Conservation (phyloP, 2,113 vertebrate species). For the Corynorhinus townsendii region DNA sequence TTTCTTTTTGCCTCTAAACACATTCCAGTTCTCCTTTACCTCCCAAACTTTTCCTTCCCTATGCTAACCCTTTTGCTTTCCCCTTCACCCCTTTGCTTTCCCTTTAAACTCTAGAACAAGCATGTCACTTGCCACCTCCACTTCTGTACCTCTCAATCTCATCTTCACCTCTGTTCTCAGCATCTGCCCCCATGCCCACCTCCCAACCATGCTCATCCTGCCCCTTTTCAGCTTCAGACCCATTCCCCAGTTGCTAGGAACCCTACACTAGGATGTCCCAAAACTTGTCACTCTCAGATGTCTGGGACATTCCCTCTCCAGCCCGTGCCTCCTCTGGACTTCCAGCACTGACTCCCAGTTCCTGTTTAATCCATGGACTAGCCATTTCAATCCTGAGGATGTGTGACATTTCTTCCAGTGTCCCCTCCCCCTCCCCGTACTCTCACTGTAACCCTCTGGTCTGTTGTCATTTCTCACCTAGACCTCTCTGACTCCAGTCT, state of each 20-base stretch:
- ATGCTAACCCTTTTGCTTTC: neutral
- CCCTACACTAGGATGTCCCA: neutral
- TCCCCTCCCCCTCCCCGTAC: neutral
- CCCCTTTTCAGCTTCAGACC: neutral
- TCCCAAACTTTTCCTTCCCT: neutral
- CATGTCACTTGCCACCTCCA: neutral
- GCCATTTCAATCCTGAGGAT: neutral
- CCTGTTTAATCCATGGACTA: neutral
- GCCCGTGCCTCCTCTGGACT: neutral
- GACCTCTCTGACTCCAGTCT: neutral
- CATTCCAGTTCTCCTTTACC: neutral
- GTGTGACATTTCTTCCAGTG: neutral
- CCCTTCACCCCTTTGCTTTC: neutral
- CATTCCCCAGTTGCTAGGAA: neutral
- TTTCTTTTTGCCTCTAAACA: neutral
- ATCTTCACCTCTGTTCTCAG: neutral
- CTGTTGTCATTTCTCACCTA: neutral
- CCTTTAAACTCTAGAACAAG: neutral
- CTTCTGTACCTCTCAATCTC: neutral
- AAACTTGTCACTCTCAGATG: neutral
- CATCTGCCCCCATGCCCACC: neutral
- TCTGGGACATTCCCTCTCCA: neutral
- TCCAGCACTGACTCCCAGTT: neutral
- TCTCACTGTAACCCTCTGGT: neutral
- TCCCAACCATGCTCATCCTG: rapidly evolving